Evolutionary conservation across 2,888 invertebrate species (phyloP).

Genomic region (Tetragonula carbonaria): DNA sequence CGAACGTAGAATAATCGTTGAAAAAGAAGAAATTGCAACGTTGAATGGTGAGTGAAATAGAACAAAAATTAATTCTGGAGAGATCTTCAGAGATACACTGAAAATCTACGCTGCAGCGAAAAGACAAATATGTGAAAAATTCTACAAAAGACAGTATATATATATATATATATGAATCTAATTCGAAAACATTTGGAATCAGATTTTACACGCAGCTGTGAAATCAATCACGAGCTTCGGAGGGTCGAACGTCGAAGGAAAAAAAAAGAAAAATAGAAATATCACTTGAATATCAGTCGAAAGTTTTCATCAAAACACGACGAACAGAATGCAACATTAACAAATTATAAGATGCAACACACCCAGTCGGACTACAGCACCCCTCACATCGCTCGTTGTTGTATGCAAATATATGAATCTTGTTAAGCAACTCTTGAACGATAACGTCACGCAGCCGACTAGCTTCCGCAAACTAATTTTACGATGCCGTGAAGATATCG

Average conservation of each 20-base stretch:
- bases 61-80: too few species aligned
- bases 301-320: neutral
- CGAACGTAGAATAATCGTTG: too few species aligned
- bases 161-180: too few species aligned
- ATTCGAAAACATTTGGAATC: too few species aligned
- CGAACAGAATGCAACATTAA: neutral
- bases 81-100: too few species aligned
- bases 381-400: neutral
- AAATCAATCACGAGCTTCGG: too few species aligned
- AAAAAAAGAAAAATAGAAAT: neutral
- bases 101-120: too few species aligned
- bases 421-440: constrained; percentile 12
- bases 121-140: too few species aligned
- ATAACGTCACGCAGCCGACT: neutral
- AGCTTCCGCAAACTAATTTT: neutral
- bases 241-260: neutral
- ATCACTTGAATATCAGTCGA: neutral
- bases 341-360: constrained; percentile 8
- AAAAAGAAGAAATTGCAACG: too few species aligned
- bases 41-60: too few species aligned
- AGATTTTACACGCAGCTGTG: too few species aligned
- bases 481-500: neutral
- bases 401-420: constrained; percentile 19
- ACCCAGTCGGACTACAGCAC: neutral
- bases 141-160: too few species aligned